Evolutionary conservation across 2,113 vertebrate species (phyloP).

Genomic region (Mus pahari): DNA sequence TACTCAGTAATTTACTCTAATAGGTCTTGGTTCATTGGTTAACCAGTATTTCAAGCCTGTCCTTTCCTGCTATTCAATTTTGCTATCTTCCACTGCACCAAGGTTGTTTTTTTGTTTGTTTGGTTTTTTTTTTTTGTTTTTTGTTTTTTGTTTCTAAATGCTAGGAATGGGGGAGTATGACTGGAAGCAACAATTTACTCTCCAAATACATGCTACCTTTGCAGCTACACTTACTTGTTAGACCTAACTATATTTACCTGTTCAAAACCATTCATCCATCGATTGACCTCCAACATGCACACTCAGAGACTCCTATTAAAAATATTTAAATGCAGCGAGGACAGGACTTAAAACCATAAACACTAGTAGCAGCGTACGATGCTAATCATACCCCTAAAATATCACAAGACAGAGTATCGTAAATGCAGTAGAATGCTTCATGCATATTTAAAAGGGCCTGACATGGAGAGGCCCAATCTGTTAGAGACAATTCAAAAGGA

Average conservation of each 20-base stretch:
- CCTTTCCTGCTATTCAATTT: conserved; percentile 80
- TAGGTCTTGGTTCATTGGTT: conserved; percentile 79
- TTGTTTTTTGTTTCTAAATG: conserved; percentile 83
- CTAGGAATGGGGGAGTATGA: conserved; percentile 81
- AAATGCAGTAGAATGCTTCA: conserved; percentile 64
- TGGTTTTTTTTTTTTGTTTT: too few relatives aligned
- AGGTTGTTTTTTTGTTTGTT: conserved; percentile 80
- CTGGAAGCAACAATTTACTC: conserved; percentile 79
- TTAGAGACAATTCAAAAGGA: conserved; percentile 72
- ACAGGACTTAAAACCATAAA: conserved; percentile 65
- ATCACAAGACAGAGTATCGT: conserved; percentile 68
- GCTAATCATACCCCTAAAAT: conserved; percentile 57
- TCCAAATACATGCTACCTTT: conserved; percentile 78
- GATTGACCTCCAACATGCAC: conserved; percentile 16
- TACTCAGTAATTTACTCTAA: conserved; percentile 79
- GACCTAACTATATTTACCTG: conserved; percentile 74
- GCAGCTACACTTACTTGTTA: conserved; percentile 59
- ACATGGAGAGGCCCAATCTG: conserved; percentile 74
- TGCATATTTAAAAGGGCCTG: conserved; percentile 75
- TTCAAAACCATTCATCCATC: conserved; percentile 70
- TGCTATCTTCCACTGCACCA: conserved; percentile 63
- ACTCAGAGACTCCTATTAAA: conserved; percentile 47
- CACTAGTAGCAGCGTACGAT: conserved; percentile 23
- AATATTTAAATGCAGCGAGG: conserved; percentile 64
- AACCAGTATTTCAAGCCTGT: conserved; percentile 83